Evolutionary conservation across 2,888 invertebrate species (phyloP), one percentile per base, ranked within the genome.

Genomic region (Drosophila incognita): DNA sequence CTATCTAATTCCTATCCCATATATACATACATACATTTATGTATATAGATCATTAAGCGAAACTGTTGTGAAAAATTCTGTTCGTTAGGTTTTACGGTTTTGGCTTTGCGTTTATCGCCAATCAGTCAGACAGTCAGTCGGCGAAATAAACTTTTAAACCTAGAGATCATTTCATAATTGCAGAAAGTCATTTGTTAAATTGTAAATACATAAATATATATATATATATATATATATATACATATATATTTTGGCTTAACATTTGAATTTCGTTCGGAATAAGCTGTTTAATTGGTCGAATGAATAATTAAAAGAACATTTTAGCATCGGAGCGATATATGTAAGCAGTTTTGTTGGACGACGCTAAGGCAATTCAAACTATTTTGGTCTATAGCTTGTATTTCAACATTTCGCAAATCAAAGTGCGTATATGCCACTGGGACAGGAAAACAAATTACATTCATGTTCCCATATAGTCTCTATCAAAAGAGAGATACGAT

Each of bases 221-320:
- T 10, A 10, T 29, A 36, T 56, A 29, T 56, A 29, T 24, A 18
- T 38, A 36, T 54, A 27, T 54, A 38, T 11, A 18, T 38, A 27
- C 18, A 6, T 54, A 21, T 27, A 24, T 38, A 27, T 31, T 21
- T 57, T 57, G 57, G 57, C 57, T 42, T 40, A 42, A 21, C 29
- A 31, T 42, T 21, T 57, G 57, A 40, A 42, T 31, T 33, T 24
- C 18, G 29, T 59, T n/a, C 49, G 29, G 35, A 49, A 49, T 71
- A 76, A 61, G 66, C 64, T 71, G 62, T 66, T 76, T 78, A 57
- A 57, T 57, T 57, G 40, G 52, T 78, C 70, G 74, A 42, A 31
- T 31, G 40, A 57, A 42, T 57, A 42, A 57, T 57, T 40, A 42
- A 42, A 31, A 10, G 21, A 31, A 31, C 29, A 21, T 42, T 29